phyloP scores from a whole-genome alignment of 2,797 vertebrate species.

The Bufotes viridis region DNA sequence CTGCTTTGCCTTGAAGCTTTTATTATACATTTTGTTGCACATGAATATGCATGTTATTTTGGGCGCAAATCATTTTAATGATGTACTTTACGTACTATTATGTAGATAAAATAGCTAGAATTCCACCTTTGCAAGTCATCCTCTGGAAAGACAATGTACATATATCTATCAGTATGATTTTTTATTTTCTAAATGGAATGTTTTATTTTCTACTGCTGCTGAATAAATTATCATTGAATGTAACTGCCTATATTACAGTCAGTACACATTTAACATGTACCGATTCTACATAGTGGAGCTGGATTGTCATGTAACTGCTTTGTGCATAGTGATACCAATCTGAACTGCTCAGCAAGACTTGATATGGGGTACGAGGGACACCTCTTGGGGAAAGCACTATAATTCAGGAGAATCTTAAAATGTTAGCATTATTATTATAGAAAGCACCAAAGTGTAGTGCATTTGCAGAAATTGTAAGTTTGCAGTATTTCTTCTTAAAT shows the following conservation, averaged over 20 bases:
- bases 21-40: not conserved
- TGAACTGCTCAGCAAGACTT: not conserved
- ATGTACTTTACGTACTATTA: not conserved
- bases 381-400: not conserved
- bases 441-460: not conserved
- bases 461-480: not conserved
- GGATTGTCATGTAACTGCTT: not conserved
- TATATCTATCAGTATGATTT: not conserved
- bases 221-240: constrained; percentile 38
- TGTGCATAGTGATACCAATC: not conserved
- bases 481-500: too few species aligned
- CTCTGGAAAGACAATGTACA: constrained; percentile 11
- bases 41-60: not conserved
- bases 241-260: not conserved
- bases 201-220: constrained; percentile 26
- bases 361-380: not conserved
- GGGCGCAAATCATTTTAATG: not conserved
- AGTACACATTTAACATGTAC: not conserved
- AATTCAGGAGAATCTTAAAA: not conserved
- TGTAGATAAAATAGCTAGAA: not conserved
- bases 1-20: not conserved
- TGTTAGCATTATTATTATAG: not conserved
- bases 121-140: not conserved
- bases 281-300: not conserved
- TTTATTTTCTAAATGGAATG: not conserved